These are phyloP conservation scores for Trachymyrmex cornetzi DNA, from an alignment of 1,140 invertebrate species.

Conservation along the genomic window DNA sequence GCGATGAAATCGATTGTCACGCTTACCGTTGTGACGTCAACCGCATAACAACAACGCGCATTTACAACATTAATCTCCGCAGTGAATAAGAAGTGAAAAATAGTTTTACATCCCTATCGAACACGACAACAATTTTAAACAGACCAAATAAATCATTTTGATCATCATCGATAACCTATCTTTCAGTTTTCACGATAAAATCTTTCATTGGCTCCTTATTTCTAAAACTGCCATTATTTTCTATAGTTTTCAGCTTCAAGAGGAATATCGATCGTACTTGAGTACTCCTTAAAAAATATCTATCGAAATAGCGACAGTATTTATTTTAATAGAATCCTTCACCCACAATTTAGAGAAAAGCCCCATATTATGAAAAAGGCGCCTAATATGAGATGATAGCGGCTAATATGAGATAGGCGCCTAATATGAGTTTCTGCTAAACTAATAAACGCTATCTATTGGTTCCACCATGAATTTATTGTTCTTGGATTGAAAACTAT, in stretches of 20 bases:
- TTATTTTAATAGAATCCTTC: constrained; percentile 37
- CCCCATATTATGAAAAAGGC: no score
- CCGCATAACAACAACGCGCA: constrained; percentile 45
- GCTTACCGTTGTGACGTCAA: constrained; percentile 34
- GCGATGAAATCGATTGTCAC: constrained; percentile 68
- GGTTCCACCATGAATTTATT: no score
- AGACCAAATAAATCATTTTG: neutral
- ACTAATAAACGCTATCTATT: no score
- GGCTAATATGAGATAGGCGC: no score
- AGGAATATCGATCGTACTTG: constrained; percentile 11
- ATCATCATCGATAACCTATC: neutral
- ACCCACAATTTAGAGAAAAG: neutral
- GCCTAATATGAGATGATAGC: no score
- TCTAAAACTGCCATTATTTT: constrained; percentile 10
- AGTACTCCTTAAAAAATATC: neutral
- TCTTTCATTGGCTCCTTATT: constrained; percentile 20
- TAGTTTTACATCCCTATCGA: neutral
- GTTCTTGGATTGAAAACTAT: no score
- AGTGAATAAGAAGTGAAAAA: constrained; percentile 20
- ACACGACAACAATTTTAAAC: neutral
- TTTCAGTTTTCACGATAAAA: neutral
- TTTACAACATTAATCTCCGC: constrained; percentile 16
- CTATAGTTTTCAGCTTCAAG: neutral
- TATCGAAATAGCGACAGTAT: neutral
- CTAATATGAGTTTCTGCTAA: no score